Evolutionary conservation across 2,797 vertebrate genomes (phyloP), one percentile per base, ranked within the genome.

Genomic region (Sylvilagus floridanus): DNA sequence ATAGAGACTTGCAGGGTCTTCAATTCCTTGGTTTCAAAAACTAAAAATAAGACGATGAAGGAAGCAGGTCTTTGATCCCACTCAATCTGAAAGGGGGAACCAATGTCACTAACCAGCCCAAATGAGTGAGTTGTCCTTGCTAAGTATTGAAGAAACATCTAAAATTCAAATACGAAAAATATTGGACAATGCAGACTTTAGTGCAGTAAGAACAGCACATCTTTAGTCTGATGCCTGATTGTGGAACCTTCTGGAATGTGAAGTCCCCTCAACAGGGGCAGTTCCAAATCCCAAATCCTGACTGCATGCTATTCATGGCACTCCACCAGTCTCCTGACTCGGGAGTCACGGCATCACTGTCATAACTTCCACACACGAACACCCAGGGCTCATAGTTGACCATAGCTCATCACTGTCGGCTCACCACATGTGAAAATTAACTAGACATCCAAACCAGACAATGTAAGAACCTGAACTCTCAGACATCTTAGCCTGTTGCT

Each of bases 1-100:
- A 96, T 52, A 77, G 89, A 96, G 95, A 97, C 93, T 94, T 91
- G 81, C 35, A 96, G 71, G 37, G 52, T 96, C 95, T 98, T 89
- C 93, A 97, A 96, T 92, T 89, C 35, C 91, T 95, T 97, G 96
- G 81, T 91, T 97, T 54, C 52, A 50, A 93, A 94, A 93, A 93
- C 88, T 93, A 96, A 84, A 96, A 95, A 89, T 73, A 62, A 95
- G 97, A 92, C 50, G 94, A 66, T 63, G 57, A 68, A 87, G 83
- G 9, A 7, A 76, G 84, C 88, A 13, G 22, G 68, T 24, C 42
- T 35, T 76, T 17, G 19, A 52, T 88, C 47, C 68, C 32, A 63
- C 26, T 7, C 54, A 76, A 81, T 37, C 32, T 37, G 77, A 77
- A 82, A 93, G 19, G 5, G 19, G 52, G 50, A 8, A 10, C 42